phyloP scores from a whole-genome alignment of 2,888 invertebrate genomes.

The Xestia rhomboidea region DNA sequence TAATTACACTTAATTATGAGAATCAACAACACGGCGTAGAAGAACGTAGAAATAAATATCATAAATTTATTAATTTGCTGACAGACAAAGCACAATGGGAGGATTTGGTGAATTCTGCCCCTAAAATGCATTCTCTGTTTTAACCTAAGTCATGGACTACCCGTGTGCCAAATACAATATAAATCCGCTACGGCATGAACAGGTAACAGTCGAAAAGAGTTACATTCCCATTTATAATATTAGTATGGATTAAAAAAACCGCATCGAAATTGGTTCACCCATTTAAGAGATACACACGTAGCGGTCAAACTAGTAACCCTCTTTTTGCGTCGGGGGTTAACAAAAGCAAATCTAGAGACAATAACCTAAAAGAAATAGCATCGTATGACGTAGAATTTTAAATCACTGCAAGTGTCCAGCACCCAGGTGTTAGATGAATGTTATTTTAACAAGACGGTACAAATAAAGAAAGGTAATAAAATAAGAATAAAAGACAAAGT shows the following conservation, averaged over 20 bases:
- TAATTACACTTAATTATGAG: background rate
- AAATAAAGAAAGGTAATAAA: background rate
- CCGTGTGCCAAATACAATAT: background rate
- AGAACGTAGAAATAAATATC: background rate
- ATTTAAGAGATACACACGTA: too few relatives aligned
- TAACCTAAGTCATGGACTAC: too few relatives aligned
- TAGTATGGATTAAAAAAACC: background rate
- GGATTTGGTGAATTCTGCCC: background rate
- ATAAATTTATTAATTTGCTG: background rate
- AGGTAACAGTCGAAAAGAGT: background rate
- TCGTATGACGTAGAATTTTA: background rate
- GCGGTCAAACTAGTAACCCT: too few relatives aligned
- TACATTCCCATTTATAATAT: background rate
- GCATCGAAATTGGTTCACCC: too few relatives aligned
- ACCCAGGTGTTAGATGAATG: background rate
- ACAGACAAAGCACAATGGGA: background rate
- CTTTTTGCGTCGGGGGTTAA: too few relatives aligned
- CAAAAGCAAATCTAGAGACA: background rate
- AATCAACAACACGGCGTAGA: background rate
- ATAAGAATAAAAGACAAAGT: constrained; percentile 12
- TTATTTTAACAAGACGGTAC: background rate
- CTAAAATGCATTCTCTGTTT: background rate
- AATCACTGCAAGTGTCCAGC: background rate
- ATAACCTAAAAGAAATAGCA: background rate
- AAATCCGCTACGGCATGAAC: background rate